A percentile compares a stretch with the other conserved stretches of the same genome.
Evolutionary conservation across 2,888 invertebrate species (phyloP).

Genomic region (Rhaphigaster nebulosa): DNA sequence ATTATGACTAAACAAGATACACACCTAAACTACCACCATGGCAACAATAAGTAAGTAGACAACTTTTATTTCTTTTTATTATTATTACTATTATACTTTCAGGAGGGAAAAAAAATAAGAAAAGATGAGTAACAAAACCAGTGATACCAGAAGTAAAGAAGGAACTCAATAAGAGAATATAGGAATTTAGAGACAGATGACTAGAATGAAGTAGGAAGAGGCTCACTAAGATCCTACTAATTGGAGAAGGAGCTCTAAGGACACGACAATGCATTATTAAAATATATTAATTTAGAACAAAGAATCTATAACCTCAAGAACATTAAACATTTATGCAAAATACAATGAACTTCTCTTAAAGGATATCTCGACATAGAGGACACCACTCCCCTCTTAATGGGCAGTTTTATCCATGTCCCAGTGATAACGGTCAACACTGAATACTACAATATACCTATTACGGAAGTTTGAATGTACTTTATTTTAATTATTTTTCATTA

Average conservation of each 20-base stretch:
- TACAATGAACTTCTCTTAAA: background rate
- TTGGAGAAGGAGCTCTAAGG: background rate
- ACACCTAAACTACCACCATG: background rate
- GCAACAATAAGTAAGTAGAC: background rate
- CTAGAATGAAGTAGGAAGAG: background rate
- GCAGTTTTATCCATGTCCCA: background rate
- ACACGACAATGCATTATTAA: background rate
- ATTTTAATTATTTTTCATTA: background rate
- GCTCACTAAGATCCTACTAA: background rate
- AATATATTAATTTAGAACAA: background rate
- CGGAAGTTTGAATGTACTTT: background rate
- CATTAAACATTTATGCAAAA: background rate
- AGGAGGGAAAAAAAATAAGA: background rate
- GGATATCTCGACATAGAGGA: background rate
- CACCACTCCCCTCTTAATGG: background rate
- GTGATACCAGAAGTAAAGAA: background rate
- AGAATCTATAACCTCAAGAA: background rate
- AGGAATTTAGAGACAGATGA: background rate
- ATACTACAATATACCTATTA: background rate
- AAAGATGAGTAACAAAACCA: background rate
- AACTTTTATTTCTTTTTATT: background rate
- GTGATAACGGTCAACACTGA: background rate
- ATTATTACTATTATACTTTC: background rate
- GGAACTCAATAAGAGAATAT: background rate
- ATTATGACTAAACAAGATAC: too few relatives aligned